These are phyloP conservation scores for Dryobota labecula DNA, from an alignment of 2,888 invertebrate species.

Conservation along the genomic window DNA sequence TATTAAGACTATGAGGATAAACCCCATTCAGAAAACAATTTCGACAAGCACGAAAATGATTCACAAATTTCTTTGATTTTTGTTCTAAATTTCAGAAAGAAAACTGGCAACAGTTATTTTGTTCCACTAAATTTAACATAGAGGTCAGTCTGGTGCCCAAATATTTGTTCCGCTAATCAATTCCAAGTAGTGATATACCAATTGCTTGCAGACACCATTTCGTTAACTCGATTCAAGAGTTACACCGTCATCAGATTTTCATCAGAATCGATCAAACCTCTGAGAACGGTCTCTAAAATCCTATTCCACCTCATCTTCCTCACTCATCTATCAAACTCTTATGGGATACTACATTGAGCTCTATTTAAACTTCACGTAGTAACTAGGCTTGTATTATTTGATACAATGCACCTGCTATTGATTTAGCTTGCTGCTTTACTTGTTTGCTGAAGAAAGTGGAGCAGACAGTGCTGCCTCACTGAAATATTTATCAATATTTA, in stretches of 20 bases:
- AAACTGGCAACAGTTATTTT: not conserved
- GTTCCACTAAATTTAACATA: not conserved
- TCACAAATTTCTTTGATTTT: not conserved
- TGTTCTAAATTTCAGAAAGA: not conserved
- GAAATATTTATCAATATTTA: conserved; percentile 39
- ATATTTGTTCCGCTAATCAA: not conserved
- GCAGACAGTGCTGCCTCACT: conserved; percentile 20
- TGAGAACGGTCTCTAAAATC: no score
- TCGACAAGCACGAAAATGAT: not conserved
- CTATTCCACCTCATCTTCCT: not conserved
- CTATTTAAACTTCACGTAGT: not conserved
- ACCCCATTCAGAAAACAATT: not conserved
- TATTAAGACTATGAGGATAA: not conserved
- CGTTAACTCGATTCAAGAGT: not conserved
- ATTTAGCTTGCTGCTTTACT: conserved; percentile 32
- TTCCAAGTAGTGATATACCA: not conserved
- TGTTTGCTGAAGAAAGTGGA: conserved; percentile 48
- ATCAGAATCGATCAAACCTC: not conserved
- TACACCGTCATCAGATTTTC: not conserved
- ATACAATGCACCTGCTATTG: conserved; percentile 28
- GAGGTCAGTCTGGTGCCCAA: not conserved
- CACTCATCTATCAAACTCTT: not conserved
- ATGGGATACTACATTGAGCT: not conserved
- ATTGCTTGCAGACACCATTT: not conserved
- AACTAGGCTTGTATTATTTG: not conserved